Base-by-base conservation (phyloP, 2,797 vertebrate species). In the Sebastes matsubarae region DNA sequence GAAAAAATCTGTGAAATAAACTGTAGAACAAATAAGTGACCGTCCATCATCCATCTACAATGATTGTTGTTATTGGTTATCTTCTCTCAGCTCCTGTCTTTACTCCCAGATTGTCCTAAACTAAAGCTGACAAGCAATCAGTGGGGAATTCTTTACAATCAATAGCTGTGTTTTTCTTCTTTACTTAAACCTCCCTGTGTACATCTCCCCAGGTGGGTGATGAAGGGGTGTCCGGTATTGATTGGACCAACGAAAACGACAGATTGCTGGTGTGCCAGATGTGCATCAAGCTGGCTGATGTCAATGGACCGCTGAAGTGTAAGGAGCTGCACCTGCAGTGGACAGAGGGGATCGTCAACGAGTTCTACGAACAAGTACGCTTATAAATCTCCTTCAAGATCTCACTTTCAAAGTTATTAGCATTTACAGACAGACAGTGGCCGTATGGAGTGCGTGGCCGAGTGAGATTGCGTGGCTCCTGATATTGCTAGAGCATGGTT, bases 281-380 rank as follows among this genome's bases (percentile, higher is more conserved):
- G 98, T 99, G 98, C 90, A 99, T 99, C 90, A 99, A 99, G 77
- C 92, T 99, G 80, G 98, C 98, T 2, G 98, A 99, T 75, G 97
- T 99, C 87, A 99, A 99, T 0, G 98, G 98, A 2, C 98, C 98
- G 0, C 96, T 98, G 58, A 99, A 99, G 79, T 95, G 96, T 94
- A 98, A 98, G 87, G 97, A 98, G 10, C 95, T 99, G 38, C 99
- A 99, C 84, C 95, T 99, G 80, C 97, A 97, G 89, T 99, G 99
- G 99, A 99, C 99, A 0, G 97, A 99, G 79, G 98, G 99, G 85
- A 99, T 99, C 2, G 98, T 99, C 83, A 99, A 98, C 59, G 99
- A 99, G 90, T 99, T 99, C 93, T 99, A 99, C 29, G 92, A 95
- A 88, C 94, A 95, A 73, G 94, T 94, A 88, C 4, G 87, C 42